Evolutionary conservation across 2,888 invertebrate species (phyloP).

Genomic region (Drosophila emarginata): DNA sequence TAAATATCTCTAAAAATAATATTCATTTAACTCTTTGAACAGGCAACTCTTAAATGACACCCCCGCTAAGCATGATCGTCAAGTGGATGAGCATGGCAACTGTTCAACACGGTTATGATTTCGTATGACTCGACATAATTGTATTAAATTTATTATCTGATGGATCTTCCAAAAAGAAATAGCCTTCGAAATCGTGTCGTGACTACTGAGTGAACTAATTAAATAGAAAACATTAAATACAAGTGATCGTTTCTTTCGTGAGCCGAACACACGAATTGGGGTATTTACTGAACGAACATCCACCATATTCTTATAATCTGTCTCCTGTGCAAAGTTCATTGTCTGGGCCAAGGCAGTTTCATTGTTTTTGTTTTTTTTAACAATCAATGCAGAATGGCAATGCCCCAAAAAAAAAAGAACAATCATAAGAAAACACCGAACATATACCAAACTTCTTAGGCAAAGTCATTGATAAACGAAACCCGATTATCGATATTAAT

Average conservation of each 20-base stretch:
- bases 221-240: background rate
- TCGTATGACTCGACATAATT: background rate
- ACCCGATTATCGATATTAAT: too few species aligned
- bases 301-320: conserved; percentile 33
- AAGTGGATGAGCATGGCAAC: background rate
- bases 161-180: background rate
- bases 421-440: background rate
- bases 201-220: conserved; percentile 4
- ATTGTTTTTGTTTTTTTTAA: conserved; percentile 24
- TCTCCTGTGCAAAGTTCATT: conserved; percentile 57
- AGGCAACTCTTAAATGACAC: background rate
- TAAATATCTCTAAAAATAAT: conserved; percentile 6
- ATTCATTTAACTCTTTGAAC: background rate
- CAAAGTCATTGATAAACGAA: background rate
- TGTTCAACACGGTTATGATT: background rate
- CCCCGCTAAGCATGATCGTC: background rate
- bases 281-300: background rate
- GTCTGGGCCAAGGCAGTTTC: conserved; percentile 41
- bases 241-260: conserved; percentile 3
- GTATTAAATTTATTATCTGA: background rate
- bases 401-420: conserved; percentile 24
- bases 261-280: background rate
- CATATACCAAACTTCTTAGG: background rate
- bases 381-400: conserved; percentile 22
- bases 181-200: background rate